Evolutionary conservation across 1,140 invertebrate genomes (phyloP), one percentile per base, ranked within the genome.

Genomic region (Apis laboriosa): DNA sequence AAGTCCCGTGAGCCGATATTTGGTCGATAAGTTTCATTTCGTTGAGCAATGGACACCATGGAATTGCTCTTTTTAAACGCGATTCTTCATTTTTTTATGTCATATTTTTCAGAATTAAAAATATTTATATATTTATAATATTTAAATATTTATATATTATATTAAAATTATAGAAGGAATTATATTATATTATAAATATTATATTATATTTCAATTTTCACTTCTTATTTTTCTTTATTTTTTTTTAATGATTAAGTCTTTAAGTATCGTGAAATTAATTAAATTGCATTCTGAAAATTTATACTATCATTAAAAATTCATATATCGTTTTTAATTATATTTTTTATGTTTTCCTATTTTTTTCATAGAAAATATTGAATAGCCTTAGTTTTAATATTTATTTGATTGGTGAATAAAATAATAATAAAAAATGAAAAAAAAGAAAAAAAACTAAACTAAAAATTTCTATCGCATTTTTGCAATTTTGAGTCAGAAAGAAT

Each of bases 11-110:
- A 84, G 60, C 51, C 56, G 66, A 77, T 86, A 78, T 89, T 89
- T 89, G 86, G 53, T 89, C 88, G 75, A 89, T 89, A 88, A 80
- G 66, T 24, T 56, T 51, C 58, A 43, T 9, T 64, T 19, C 21
- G 34, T 53, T 19, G 55, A 84, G 24, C 28, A 43, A 0, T 17
- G 8, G 19, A 8, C 13, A 78, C 67, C 67, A 72, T 72, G 51
- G 63, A 53, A 9, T 21, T 51, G 21, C 15, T 9, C 43, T 13
- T 9, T 34, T 8, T 12, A 4, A n/a, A 15, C 8, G 4, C 17
- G 49, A 28, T 43, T 28, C 9, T 55, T 12, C 3, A n/a, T 13
- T 43, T 1, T 43, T 12, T 21, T 2, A 5, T 34, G 2, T 34
- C 34, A 34, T 34, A 34, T 34, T 34, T 34, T 34, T 28, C 2